A percentile compares a stretch with the other conserved stretches of the same genome.
These are phyloP conservation scores for Micromys minutus DNA, from an alignment of 2,113 vertebrate species.

Conservation along the genomic window DNA sequence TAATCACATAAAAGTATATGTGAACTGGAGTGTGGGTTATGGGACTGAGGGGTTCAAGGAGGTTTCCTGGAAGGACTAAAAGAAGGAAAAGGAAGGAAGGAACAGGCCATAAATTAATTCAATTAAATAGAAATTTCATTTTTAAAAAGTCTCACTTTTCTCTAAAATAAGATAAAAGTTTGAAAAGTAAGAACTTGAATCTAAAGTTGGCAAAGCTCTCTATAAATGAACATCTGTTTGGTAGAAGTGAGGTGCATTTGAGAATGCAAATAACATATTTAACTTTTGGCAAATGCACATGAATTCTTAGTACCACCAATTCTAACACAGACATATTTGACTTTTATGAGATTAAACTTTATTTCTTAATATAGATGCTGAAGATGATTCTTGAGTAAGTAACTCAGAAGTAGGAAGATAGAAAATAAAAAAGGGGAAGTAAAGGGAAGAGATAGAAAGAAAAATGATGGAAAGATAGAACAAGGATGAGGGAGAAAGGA, in stretches of 20 bases:
- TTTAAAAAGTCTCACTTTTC: background rate
- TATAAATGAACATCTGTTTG: conserved; percentile 38
- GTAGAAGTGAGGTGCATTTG: conserved; percentile 32
- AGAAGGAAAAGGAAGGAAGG: background rate
- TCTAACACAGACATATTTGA: conserved; percentile 36
- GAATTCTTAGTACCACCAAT: conserved; percentile 13
- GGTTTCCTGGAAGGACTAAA: background rate
- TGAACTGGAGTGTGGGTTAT: too few relatives aligned
- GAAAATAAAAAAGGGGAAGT: too few relatives aligned
- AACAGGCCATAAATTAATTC: background rate
- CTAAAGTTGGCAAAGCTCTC: conserved; percentile 9
- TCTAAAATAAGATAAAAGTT: background rate
- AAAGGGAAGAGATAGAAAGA: background rate
- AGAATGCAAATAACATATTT: conserved; percentile 58
- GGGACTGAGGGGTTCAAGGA: too few relatives aligned
- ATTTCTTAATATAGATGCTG: conserved; percentile 45
- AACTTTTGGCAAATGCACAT: conserved; percentile 52
- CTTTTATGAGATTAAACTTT: conserved; percentile 39
- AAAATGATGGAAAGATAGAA: too few relatives aligned
- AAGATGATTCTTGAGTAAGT: conserved; percentile 2
- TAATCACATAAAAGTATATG: background rate
- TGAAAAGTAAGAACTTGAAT: conserved; percentile 28
- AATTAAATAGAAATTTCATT: background rate
- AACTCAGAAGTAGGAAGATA: background rate
- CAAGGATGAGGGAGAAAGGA: background rate